Evolutionary conservation across 2,888 invertebrate genomes (phyloP).

Genomic region (Boloria selene): DNA sequence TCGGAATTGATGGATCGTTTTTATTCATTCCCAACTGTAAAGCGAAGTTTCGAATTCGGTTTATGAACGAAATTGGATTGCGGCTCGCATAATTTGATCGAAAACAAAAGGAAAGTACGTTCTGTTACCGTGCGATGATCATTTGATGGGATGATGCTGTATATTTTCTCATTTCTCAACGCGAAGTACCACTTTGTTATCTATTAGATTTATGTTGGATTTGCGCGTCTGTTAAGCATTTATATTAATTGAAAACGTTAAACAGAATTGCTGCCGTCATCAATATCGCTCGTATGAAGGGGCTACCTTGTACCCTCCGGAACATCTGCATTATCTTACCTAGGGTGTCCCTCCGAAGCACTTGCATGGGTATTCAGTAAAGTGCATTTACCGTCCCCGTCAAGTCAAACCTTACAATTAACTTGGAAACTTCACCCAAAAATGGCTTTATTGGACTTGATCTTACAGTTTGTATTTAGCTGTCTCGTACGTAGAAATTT

Average conservation of each 20-base stretch:
- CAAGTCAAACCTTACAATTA: slow-evolving; percentile 73
- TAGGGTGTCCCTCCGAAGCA: slow-evolving; percentile 67
- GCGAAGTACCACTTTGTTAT: slow-evolving; percentile 23
- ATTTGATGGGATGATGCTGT: slow-evolving; percentile 32
- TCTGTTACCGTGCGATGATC: slow-evolving; percentile 30
- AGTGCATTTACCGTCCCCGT: slow-evolving; percentile 76
- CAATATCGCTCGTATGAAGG: slow-evolving; percentile 54
- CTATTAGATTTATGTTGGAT: slow-evolving; percentile 25
- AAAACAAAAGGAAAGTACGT: slow-evolving; percentile 43
- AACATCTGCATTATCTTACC: slow-evolving; percentile 80
- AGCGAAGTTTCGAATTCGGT: slow-evolving; percentile 65
- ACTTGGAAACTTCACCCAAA: slow-evolving; percentile 43
- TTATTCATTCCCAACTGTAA: slow-evolving; percentile 67
- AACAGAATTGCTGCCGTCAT: slow-evolving; percentile 73
- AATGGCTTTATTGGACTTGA: slow-evolving; percentile 42
- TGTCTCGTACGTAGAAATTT: slow-evolving; percentile 43
- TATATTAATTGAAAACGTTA: slow-evolving; percentile 76
- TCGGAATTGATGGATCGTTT: slow-evolving; percentile 75
- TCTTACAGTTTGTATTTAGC: slow-evolving; percentile 44
- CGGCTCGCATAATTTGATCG: slow-evolving; percentile 59
- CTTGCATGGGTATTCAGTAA: slow-evolving; percentile 73
- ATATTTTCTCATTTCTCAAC: slow-evolving; percentile 27
- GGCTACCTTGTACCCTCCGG: slow-evolving; percentile 49
- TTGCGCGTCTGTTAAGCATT: slow-evolving; percentile 54
- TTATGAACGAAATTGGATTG: slow-evolving; percentile 59